Evolutionary conservation across 2,888 invertebrate species (phyloP), one percentile per base, ranked within the genome.

Genomic region (Lacanobia wlatinum): DNA sequence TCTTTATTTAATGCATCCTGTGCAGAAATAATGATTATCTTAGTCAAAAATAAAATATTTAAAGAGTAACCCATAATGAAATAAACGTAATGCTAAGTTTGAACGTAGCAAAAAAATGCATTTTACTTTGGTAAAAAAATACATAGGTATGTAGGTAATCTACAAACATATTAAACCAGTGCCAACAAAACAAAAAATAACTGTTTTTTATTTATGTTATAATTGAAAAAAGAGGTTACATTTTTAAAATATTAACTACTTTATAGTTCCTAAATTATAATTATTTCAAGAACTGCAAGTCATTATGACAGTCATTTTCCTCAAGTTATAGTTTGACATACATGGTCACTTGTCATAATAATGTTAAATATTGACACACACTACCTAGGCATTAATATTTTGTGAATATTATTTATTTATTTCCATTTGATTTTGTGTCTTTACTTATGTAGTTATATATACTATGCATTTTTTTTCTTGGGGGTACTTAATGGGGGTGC

Each of bases 1-100:
- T 63, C 10, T 48, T 16, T 78, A 50, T 78, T 53, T 12, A 28
- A 52, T 70, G 28, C 40, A 63, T 77, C 62, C 78, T 77, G 62
- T 59, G 21, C 23, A 43, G 10, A 46, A 62, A 10, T 9, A 28
- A 21, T 21, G 9, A 46, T 21, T 40, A 14, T n/a, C n/a, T n/a
- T n/a, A 56, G n/a, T 14, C 28, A 46, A 7, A 43, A 16, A 16
- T 6, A 16, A 48, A 6, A 1, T 48, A 48, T 48, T 48, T 6
- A 48, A 3, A 18, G 10, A 48, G 1, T 48, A 18, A 16, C 16
- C 46, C 14, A 46, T 43, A 10, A 48, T 18, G 43, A 43, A 43
- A 14, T 43, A 40, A 40, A 14, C 43, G 43, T 43, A 43, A 14
- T 5, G 43, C 3, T 8, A 14, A 43, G 3, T 12, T 34, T 34